Percentiles rank a stretch among this genome's conserved stretches.
These are phyloP conservation scores for Heliothis virescens DNA, from an alignment of 1,140 invertebrate genomes.

Conservation along the genomic window DNA sequence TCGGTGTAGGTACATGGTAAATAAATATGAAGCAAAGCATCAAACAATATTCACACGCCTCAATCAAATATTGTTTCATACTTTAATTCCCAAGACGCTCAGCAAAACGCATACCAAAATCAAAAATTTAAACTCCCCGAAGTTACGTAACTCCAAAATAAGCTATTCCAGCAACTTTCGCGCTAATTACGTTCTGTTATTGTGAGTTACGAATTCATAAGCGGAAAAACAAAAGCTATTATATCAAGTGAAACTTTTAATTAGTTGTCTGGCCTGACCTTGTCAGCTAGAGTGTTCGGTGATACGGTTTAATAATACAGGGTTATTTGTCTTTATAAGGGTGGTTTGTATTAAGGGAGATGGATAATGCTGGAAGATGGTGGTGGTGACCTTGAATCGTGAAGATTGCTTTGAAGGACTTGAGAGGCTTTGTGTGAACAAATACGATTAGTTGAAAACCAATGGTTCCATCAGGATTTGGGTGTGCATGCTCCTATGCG, in stretches of 20 bases:
- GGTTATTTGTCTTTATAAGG: constrained; percentile 9
- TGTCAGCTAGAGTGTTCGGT: constrained; percentile 24
- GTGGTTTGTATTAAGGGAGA: neutral
- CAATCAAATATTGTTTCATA: neutral
- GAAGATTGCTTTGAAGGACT: no score
- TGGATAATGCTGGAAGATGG: neutral
- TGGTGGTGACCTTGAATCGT: neutral
- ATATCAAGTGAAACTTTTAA: constrained; percentile 59
- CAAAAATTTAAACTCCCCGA: constrained; percentile 17
- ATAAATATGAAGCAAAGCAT: no score
- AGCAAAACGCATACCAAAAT: constrained; percentile 21
- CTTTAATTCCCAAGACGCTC: constrained; percentile 25
- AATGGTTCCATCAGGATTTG: no score
- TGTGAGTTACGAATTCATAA: constrained; percentile 61
- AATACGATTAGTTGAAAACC: no score
- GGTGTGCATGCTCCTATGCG: no score
- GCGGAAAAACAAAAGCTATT: constrained; percentile 62
- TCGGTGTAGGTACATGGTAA: no score
- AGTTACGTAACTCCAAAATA: neutral
- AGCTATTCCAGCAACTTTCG: constrained; percentile 13
- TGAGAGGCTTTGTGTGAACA: no score
- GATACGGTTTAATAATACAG: constrained; percentile 21
- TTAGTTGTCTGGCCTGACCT: constrained; percentile 53
- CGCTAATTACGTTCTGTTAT: constrained; percentile 49
- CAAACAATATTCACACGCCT: no score